Conservation (phyloP, 2,113 vertebrate species). For the Gavia stellata region DNA sequence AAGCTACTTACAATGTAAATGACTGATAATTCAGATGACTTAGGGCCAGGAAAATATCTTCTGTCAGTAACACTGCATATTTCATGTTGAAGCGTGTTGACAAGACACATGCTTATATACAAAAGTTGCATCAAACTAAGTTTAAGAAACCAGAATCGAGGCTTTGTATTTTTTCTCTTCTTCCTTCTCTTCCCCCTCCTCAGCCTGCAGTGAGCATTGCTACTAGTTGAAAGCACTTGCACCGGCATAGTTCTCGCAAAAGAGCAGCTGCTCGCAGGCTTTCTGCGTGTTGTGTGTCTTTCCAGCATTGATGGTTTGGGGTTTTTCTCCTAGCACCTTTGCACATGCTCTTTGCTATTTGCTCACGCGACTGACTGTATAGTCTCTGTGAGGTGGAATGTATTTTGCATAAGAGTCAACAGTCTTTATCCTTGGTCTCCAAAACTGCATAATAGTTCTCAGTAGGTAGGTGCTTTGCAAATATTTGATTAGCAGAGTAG, state of each 20-base stretch:
- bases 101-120: neutral
- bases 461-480: neutral
- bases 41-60: neutral
- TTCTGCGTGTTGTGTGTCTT: neutral
- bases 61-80: slow-evolving; percentile 16
- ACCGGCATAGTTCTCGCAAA: neutral
- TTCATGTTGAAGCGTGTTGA: slow-evolving; percentile 1
- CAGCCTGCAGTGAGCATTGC: neutral
- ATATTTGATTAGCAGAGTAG: neutral
- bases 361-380: neutral
- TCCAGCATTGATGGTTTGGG: neutral
- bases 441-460: neutral
- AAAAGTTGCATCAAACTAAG: neutral
- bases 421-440: neutral
- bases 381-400: neutral
- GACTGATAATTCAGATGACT: neutral
- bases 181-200: neutral
- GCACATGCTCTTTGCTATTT: neutral
- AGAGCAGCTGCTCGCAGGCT: neutral
- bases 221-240: neutral
- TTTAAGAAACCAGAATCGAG: neutral
- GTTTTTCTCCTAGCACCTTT: neutral
- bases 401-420: neutral
- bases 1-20: neutral
- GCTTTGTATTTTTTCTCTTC: neutral